Base-by-base conservation (phyloP, 2,888 invertebrate species). In the Drosophila fulvimacula region DNA sequence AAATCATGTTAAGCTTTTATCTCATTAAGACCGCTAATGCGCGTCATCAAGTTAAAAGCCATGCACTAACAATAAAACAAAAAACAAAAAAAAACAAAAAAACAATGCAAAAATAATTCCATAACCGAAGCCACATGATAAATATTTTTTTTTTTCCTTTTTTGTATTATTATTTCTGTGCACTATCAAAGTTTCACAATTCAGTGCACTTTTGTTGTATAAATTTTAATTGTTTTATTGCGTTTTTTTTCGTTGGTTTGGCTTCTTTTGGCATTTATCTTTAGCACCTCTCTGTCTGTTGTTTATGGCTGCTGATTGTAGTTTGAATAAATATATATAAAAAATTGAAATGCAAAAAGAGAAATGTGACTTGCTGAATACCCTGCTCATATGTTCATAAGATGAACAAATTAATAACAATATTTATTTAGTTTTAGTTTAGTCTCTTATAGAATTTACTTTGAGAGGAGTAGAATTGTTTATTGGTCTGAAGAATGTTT, bases 151-250 rank as follows among this genome's bases (percentile, higher is more conserved):
- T 34, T 2, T 32, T 19, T 3, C 1, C 3, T 17, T 9, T 19
- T 15, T 19, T 17, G 0, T 19, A n/a, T 17, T 27, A 30, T 5
- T n/a, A 34, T 36, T 36, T 36, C 13, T 21, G 36, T 19, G 48
- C 48, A 36, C 60, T 48, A 79, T 83, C 79, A 41, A 67, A 67
- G 57, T 48, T 83, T 70, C 70, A 46, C 82, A 39, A 64, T 73
- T 79, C 59, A 55, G 42, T 83, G 81, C 55, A 55, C 52, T 61
- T 46, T 49, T 44, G 19, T 55, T 68, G 10, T 27, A 24, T 46
- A 13, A 48, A 48, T 17, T 36, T 39, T 57, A 51, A 62, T 59
- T 51, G 49, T 44, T 38, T 56, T 61, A 5, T 38, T 32, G 30
- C 24, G 30, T 17, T 38, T 30, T 38, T 17, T 27, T 17, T 67